Evolutionary conservation across 2,113 vertebrate genomes (phyloP), one percentile per base, ranked within the genome.

Genomic region (Pungitius pungitius): DNA sequence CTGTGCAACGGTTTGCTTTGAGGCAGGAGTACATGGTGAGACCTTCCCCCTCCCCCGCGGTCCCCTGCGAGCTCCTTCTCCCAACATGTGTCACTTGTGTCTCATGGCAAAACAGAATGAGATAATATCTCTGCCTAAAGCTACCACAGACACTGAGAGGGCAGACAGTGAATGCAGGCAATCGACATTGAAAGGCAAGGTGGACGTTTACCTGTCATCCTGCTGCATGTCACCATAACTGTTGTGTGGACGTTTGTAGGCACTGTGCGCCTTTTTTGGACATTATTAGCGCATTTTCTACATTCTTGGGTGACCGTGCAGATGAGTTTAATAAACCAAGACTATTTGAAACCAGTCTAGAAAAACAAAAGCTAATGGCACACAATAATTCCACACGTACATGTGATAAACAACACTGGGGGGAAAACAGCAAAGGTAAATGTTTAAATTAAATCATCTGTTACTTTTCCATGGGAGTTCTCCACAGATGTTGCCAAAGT

Each of bases 171-270:
- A 40, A 65, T 40, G 20, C 4, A 62, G 43, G 56, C 24, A 64
- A 73, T 54, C 14, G 54, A 8, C 42, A 81, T 73, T 52, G 42
- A 63, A 78, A 76, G 62, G 33, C 43, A 37, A 37, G 26, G 62
- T 55, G 42, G 72, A 69, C 27, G 49, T 64, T 61, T 65, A 42
- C 18, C 37, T 58, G 55, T 6, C 42, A 10, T 43, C 57, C 35
- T 27, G 52, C 27, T 52, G 63, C 6, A 7, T 42, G 18, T 69
- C 37, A 54, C 45, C 60, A 52, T 15, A 18, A 39, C 15, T 51
- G 7, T 8, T 35, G 8, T 59, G 33, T 12, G 22, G 18, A 30
- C 26, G 26, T 39, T 56, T 35, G 22, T 35, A 20, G 30, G 20
- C 20, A 14, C 20, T 14, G 1, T 13, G 13, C 8, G 4, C 24